These are phyloP conservation scores for Antheraea assamensis DNA, from an alignment of 2,888 invertebrate species.

Conservation along the genomic window DNA sequence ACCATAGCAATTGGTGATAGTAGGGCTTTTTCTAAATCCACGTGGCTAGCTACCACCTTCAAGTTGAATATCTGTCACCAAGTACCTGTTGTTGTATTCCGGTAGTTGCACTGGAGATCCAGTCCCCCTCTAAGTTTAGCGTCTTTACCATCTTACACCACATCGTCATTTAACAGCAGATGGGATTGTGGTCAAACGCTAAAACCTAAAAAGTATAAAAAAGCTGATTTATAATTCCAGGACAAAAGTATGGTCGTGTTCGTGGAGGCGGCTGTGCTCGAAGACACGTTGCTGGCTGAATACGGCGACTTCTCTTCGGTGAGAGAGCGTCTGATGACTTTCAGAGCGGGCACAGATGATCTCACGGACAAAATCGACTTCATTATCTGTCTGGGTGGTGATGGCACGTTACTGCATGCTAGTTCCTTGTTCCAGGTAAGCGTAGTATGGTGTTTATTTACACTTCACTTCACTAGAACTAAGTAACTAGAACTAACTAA, in stretches of 20 bases:
- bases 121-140: no score
- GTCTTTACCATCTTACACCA: no score
- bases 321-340: conserved; percentile 92
- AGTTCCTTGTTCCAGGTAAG: conserved; percentile 92
- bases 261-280: conserved; percentile 95
- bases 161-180: no score
- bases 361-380: conserved; percentile 98
- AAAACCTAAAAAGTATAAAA: background rate
- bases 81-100: no score
- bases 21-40: no score
- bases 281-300: conserved; percentile 89
- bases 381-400: conserved; percentile 97
- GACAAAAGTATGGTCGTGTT: conserved; percentile 98
- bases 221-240: conserved; percentile 73
- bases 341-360: conserved; percentile 95
- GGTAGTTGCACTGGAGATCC: no score
- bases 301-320: conserved; percentile 89
- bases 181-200: no score
- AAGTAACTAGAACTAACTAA: no score
- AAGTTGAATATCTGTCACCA: no score
- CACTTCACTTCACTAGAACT: no score
- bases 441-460: background rate
- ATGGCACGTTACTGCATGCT: conserved; percentile 97
- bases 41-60: no score
- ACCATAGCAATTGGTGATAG: no score